A percentile compares a stretch with the other conserved stretches of the same genome.
Evolutionary conservation across 2,888 invertebrate species (phyloP).

Genomic region (Chrysopilus asiliformis): DNA sequence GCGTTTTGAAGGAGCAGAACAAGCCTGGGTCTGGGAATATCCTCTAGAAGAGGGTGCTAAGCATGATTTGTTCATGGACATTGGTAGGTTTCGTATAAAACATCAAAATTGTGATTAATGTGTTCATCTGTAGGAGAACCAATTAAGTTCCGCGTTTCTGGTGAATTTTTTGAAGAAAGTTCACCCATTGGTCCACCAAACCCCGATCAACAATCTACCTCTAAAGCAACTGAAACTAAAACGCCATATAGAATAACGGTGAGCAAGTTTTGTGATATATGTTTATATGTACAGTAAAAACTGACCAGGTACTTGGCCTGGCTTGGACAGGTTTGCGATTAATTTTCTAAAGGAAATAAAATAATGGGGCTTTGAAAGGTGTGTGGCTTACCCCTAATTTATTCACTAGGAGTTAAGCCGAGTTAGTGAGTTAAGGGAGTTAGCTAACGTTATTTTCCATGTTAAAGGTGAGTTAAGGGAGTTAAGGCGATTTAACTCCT

Average conservation of each 20-base stretch:
- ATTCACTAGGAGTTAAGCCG: too few species aligned
- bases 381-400: too few species aligned
- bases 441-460: too few species aligned
- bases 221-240: slow-evolving; percentile 24
- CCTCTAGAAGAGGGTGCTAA: slow-evolving; percentile 65
- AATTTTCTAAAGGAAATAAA: too few species aligned
- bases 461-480: too few species aligned
- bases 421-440: too few species aligned
- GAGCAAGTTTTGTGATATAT: slow-evolving; percentile 4
- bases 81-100: slow-evolving; percentile 40
- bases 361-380: too few species aligned
- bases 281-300: not conserved
- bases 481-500: too few species aligned
- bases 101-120: not conserved
- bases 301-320: too few species aligned
- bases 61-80: slow-evolving; percentile 91
- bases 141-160: slow-evolving; percentile 77
- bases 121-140: slow-evolving; percentile 46
- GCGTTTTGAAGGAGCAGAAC: slow-evolving; percentile 79
- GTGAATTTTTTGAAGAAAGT: slow-evolving; percentile 81
- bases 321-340: too few species aligned
- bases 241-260: slow-evolving; percentile 33
- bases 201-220: slow-evolving; percentile 27
- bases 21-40: slow-evolving; percentile 96
- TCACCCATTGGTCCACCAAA: slow-evolving; percentile 61